Evolutionary conservation across 2,113 vertebrate species (phyloP).

Genomic region (Gadus macrocephalus): DNA sequence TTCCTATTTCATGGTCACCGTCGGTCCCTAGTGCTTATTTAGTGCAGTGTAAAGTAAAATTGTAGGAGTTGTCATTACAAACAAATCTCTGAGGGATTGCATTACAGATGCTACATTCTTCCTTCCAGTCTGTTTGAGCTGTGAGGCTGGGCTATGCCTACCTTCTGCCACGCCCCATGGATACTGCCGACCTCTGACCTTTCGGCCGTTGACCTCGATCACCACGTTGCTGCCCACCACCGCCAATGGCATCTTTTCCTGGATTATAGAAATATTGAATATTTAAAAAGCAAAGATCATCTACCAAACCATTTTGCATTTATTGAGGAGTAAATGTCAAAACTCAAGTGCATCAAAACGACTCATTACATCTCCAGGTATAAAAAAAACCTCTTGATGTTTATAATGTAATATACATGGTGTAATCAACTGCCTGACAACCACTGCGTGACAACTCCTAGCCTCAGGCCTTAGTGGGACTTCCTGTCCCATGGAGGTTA

Average conservation of each 20-base stretch:
- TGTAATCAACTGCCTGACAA: no score
- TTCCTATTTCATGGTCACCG: no score
- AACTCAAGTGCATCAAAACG: no score
- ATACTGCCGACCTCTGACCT: conserved; percentile 79
- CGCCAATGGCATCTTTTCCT: conserved; percentile 78
- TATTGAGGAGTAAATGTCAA: not conserved
- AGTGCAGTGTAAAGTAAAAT: no score
- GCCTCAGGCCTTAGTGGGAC: conserved; percentile 11
- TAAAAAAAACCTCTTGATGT: no score
- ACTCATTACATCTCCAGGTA: no score
- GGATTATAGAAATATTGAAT: not conserved
- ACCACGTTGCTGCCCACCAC: conserved; percentile 78
- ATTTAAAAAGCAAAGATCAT: not conserved
- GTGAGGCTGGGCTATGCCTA: conserved; percentile 40
- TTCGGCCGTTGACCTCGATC: conserved; percentile 76
- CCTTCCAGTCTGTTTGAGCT: no score
- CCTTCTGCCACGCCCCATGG: conserved; percentile 81
- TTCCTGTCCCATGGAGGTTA: not conserved
- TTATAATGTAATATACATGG: no score
- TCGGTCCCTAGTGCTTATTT: no score
- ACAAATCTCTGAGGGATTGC: conserved; percentile 6
- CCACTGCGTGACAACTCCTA: not conserved
- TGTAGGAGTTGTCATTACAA: no score
- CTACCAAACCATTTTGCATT: not conserved
- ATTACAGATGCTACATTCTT: not conserved